phyloP scores from a whole-genome alignment of 2,888 invertebrate genomes.

The Prenolepis imparis region DNA sequence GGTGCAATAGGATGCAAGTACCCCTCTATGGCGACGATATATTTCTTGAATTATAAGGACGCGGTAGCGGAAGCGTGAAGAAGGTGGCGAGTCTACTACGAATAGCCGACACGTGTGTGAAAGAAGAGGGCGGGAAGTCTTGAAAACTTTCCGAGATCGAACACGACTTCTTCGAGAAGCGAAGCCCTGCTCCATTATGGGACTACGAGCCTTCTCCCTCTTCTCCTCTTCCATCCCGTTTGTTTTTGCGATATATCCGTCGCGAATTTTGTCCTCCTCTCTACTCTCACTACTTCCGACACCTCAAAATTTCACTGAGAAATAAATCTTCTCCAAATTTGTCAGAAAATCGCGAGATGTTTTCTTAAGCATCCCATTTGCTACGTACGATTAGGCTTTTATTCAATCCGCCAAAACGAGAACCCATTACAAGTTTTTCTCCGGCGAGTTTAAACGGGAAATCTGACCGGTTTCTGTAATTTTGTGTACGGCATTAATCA shows the following conservation, averaged over 20 bases:
- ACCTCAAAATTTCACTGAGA: slow-evolving; percentile 24
- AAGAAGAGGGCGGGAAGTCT: slow-evolving; percentile 58
- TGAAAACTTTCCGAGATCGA: slow-evolving; percentile 73
- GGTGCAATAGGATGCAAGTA: slow-evolving; percentile 49
- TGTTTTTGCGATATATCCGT: slow-evolving; percentile 68
- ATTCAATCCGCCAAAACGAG: slow-evolving; percentile 12
- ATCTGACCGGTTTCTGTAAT: slow-evolving; percentile 65
- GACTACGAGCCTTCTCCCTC: slow-evolving; percentile 59
- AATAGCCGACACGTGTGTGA: slow-evolving; percentile 47
- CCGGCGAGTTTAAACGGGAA: slow-evolving; percentile 18
- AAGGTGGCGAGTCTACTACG: slow-evolving; percentile 32
- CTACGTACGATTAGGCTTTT: slow-evolving; percentile 5
- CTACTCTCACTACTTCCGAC: background rate
- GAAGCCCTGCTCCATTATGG: slow-evolving; percentile 70
- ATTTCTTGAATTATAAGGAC: slow-evolving; percentile 54
- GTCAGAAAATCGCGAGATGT: background rate
- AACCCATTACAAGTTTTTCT: slow-evolving; percentile 45
- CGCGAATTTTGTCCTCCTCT: background rate
- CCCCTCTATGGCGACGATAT: slow-evolving; percentile 38
- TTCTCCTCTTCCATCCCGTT: slow-evolving; percentile 56
- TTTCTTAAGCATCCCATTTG: slow-evolving; percentile 3
- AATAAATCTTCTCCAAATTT: slow-evolving; percentile 12
- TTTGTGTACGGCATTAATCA: slow-evolving; percentile 69
- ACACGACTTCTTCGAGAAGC: slow-evolving; percentile 72
- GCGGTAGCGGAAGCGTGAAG: slow-evolving; percentile 21